Base-by-base conservation (phyloP, 1,140 invertebrate species). In the Drosophila guanche region DNA sequence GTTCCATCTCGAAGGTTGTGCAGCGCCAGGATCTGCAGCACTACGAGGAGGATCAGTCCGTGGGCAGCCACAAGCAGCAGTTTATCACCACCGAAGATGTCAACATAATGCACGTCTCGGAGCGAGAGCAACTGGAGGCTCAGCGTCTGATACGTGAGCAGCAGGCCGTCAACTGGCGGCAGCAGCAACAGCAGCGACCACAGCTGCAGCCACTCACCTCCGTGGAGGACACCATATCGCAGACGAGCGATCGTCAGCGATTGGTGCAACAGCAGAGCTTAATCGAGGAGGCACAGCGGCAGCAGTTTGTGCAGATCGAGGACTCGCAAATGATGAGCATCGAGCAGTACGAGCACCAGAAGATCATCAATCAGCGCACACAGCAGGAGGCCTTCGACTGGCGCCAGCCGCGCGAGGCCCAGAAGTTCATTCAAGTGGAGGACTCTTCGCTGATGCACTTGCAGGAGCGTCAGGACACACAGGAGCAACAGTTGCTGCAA, bases 71-170 rank as follows among this genome's bases (percentile, higher is more conserved):
- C 3, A 90, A 74, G 41, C 90, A 90, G 57, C 84, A 89, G 41
- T 90, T 79, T 22, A 77, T 90, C 1, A 91, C 74, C 25, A 89
- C 78, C 7, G 90, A 91, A 56, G 91, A 91, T 59, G 79, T 90
- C 1, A 90, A 88, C 25, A 75, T 91, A 3, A 77, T 91, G 62
- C 80, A 81, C 47, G 59, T 91, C 2, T 79, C 79, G 0, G 76
- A 91, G 43, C 77, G 90, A 10, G 90, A 91, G 57, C 80, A 65
- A 25, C 73, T 91, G 14, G 88, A 91, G 43, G 75, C 79, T 3
- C 89, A 91, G 22, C 61, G 80, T n/a, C 33, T 90, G 16, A 51
- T 89, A 0, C 63, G 55, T 2, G 67, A 90, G 16, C 81, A 91
- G 29, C 86, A 91, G 55, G 72, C 88, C 5, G 61, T 91, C n/a